Evolutionary conservation across 2,797 vertebrate genomes (phyloP), one percentile per base, ranked within the genome.

Genomic region (Balearica regulorum): DNA sequence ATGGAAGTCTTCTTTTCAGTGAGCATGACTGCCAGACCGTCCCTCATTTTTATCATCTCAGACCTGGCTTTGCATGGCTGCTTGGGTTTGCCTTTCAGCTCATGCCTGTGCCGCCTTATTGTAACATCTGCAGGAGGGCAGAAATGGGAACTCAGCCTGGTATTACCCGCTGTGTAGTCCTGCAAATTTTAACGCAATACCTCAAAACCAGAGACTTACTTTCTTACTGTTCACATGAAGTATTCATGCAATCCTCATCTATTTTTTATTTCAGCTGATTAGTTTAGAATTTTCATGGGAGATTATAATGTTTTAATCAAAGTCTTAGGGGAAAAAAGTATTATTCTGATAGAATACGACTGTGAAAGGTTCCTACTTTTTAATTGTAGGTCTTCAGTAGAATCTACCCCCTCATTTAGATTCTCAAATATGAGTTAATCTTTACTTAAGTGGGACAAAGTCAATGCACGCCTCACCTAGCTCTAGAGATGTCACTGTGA

Each of bases 201-300:
- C 41, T 89, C 44, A 93, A 89, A 95, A 84, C 29, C 35, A 81
- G 46, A 79, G 35, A 51, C 73, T 75, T 61, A 17, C 15, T 81
- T 68, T 79, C 69, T 68, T 41, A 37, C 19, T 8, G 2, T 43
- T 62, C 16, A 14, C 21, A 64, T 78, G 13, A 70, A 95, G 65
- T 94, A 90, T 92, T 92, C 51, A 83, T 85, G 48, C 35, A 92
- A 57, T 69, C 43, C 84, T 91, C 61, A 84, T 83, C 68, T 71
- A 80, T 84, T 57, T 79, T 79, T 94, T 83, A 94, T 88, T 93
- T 81, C 46, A 71, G 43, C 53, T 92, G 60, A 94, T 91, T 68
- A 95, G 39, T 61, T 83, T 70, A 55, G 53, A 95, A 84, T 83
- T 96, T 91, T 87, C 60, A 48, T 49, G 65, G 60, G 14, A 76